phyloP scores from a whole-genome alignment of 2,888 invertebrate genomes.

The Malacosoma neustria region DNA sequence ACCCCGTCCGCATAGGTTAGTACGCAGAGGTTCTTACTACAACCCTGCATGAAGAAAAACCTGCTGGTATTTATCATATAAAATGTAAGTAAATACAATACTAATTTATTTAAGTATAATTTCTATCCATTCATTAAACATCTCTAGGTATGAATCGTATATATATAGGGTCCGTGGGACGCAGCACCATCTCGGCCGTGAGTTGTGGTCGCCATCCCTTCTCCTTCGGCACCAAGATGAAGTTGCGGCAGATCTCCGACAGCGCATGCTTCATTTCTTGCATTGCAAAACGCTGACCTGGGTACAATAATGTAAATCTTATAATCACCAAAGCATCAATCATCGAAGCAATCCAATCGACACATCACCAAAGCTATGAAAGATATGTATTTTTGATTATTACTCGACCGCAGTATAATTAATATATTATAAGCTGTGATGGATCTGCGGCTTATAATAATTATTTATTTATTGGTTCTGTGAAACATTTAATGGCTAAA shows the following conservation, averaged over 20 bases:
- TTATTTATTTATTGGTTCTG: not conserved
- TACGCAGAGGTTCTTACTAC: no score
- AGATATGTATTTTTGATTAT: not conserved
- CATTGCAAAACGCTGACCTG: conserved; percentile 81
- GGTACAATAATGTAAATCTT: conserved; percentile 2
- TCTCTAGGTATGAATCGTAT: conserved; percentile 30
- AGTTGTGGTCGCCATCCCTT: conserved; percentile 52
- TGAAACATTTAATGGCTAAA: not conserved
- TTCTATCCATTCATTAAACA: no score
- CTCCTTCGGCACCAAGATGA: conserved; percentile 58
- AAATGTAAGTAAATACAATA: no score
- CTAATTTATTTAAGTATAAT: no score
- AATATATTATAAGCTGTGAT: not conserved
- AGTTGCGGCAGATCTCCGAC: conserved; percentile 68
- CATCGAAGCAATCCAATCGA: not conserved
- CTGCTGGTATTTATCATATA: no score
- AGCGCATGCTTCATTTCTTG: conserved; percentile 78
- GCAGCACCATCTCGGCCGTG: conserved; percentile 59
- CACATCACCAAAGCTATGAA: not conserved
- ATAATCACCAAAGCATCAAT: not conserved
- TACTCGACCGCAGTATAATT: not conserved
- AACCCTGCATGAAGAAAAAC: no score
- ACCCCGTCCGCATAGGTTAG: no score
- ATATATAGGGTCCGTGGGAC: conserved; percentile 46
- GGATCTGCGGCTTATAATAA: not conserved